Percentiles rank a stretch among this genome's conserved stretches.
phyloP scores from a whole-genome alignment of 2,888 invertebrate genomes.

The Rhaphigaster nebulosa region DNA sequence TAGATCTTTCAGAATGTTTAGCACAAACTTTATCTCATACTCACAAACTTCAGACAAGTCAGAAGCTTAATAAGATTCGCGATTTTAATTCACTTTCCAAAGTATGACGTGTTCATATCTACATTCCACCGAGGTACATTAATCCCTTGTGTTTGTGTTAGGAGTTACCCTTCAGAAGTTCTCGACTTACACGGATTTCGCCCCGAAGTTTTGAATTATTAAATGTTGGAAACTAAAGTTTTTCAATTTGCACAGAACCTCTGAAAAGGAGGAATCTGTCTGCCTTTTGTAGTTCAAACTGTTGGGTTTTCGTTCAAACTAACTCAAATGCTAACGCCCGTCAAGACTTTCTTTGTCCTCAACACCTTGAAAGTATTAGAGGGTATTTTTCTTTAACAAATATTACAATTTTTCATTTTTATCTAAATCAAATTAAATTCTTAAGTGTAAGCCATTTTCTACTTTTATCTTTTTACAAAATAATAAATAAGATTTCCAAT shows the following conservation, averaged over 20 bases:
- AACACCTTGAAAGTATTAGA: background rate
- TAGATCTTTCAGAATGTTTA: background rate
- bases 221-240: constrained; percentile 5
- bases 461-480: too few relatives aligned
- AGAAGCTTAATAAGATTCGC: background rate
- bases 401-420: too few relatives aligned
- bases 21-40: background rate
- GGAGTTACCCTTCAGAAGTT: background rate
- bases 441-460: too few relatives aligned
- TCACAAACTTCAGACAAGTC: background rate
- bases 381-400: too few relatives aligned
- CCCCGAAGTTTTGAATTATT: background rate
- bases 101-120: background rate
- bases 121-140: background rate
- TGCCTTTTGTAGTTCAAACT: background rate
- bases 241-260: background rate
- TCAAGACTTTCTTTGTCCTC: background rate
- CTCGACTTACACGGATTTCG: background rate
- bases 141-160: background rate
- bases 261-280: background rate
- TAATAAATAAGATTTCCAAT: too few relatives aligned
- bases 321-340: background rate
- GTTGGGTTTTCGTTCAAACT: background rate
- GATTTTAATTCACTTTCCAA: background rate
- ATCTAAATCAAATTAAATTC: too few relatives aligned